phyloP scores from a whole-genome alignment of 2,888 invertebrate species.

The Tenodera sinensis region DNA sequence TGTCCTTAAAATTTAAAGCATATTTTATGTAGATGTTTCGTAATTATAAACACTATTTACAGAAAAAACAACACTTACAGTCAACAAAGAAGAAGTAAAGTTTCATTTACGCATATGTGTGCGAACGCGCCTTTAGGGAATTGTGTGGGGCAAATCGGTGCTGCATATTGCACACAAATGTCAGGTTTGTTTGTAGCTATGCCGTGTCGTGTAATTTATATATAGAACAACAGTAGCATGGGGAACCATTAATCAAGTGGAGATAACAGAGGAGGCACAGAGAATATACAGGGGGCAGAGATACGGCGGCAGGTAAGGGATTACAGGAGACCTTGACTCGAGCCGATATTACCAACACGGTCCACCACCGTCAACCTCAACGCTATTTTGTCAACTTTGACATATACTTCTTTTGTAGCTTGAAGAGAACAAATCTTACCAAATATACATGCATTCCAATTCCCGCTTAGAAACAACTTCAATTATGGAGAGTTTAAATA shows the following conservation, averaged over 20 bases:
- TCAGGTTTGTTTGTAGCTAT: background rate
- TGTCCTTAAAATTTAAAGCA: too few species aligned
- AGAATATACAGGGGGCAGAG: background rate
- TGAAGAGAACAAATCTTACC: background rate
- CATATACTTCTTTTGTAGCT: background rate
- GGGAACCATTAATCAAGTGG: background rate
- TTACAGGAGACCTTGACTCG: background rate
- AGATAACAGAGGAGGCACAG: background rate
- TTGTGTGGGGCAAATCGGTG: background rate
- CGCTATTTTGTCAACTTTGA: background rate
- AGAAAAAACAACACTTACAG: too few species aligned
- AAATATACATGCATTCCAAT: too few species aligned
- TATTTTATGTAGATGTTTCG: too few species aligned
- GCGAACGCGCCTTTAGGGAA: background rate
- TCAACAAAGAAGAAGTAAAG: too few species aligned
- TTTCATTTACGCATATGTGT: too few species aligned
- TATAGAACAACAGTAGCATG: background rate
- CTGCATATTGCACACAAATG: background rate
- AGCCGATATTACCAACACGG: background rate
- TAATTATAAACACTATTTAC: too few species aligned
- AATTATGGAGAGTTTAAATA: too few species aligned
- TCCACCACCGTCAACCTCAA: background rate
- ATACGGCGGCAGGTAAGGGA: background rate
- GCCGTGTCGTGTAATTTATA: conserved; percentile 5
- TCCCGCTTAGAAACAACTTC: too few species aligned